phyloP scores from a whole-genome alignment of 2,797 vertebrate species.

The Cirrhinus mrigala region DNA sequence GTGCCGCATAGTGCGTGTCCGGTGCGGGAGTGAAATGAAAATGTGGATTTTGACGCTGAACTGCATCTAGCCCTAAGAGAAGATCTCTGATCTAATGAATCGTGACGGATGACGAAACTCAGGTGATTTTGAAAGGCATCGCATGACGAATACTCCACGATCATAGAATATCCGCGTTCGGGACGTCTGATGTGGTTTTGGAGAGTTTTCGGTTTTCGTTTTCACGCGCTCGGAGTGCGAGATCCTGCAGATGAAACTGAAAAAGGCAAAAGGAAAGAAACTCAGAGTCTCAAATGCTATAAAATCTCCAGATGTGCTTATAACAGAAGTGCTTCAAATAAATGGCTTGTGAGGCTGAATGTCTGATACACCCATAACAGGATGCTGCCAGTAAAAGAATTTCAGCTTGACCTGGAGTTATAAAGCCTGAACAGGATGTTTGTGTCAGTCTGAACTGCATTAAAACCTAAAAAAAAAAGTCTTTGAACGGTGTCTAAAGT shows the following conservation, averaged over 20 bases:
- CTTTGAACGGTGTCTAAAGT: background rate
- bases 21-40: conserved; percentile 62
- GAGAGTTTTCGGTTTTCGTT: background rate
- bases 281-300: background rate
- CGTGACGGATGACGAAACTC: background rate
- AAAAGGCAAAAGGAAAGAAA: conserved; percentile 9
- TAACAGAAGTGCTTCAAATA: background rate
- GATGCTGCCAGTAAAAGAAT: background rate
- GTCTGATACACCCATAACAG: background rate
- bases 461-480: background rate
- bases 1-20: conserved; percentile 70
- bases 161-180: background rate
- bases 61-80: conserved; percentile 59
- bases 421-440: background rate
- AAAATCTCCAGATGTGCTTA: background rate
- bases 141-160: background rate
- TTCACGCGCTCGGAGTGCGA: background rate
- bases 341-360: background rate
- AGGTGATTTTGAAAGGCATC: background rate
- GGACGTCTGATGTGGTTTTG: background rate
- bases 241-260: background rate
- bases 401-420: background rate
- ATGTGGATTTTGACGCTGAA: conserved; percentile 17
- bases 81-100: conserved; percentile 21
- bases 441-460: background rate